Base-by-base conservation (phyloP, 2,113 vertebrate species). In the Sardina pilchardus region DNA sequence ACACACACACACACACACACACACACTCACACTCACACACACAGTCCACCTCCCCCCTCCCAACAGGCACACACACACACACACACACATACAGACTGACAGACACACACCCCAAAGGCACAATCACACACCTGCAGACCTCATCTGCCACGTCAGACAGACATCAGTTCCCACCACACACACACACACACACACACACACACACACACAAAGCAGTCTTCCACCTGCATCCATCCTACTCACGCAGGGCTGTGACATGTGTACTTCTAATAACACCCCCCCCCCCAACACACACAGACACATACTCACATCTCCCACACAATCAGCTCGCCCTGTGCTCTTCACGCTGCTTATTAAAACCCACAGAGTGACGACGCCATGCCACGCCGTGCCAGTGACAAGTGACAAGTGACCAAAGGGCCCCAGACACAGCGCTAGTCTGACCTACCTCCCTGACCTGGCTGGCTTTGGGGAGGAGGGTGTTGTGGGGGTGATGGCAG, bases 201-300 rank as follows among this genome's bases (percentile, higher is more conserved):
- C 63, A 12, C 59, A 10, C 59, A 67, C 59, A 67, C 59, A 67
- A 0, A n/a, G 2, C n/a, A 71, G 63, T 34, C 63, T 26, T 71
- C 63, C n/a, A 71, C 63, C 63, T 71, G 63, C 63, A 71, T 26
- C 30, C 63, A 26, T 71, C 63, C 63, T 71, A 26, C 30, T 53
- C 16, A 53, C 7, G 5, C 14, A 17, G 82, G 44, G n/a, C 71
- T 59, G 75, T 24, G 82, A 84, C 78, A 48, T 85, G 87, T 87
- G 87, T 87, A 6, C 17, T 17, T 50, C 2, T 50, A 50, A 50
- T 47, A 47, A 47, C 45, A 0, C 6, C 6, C 45, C 10, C 45
- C 45, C 24, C 59, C 3, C 21, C 1, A 1, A 39, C 39, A 39
- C 39, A 39, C 39, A 39, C 39, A 39, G 1, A 39, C 39, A 39